A percentile compares a stretch with the other conserved stretches of the same genome.
These are phyloP conservation scores for Brachionus sp. DNA, from an alignment of 1,140 invertebrate species.

Conservation along the genomic window DNA sequence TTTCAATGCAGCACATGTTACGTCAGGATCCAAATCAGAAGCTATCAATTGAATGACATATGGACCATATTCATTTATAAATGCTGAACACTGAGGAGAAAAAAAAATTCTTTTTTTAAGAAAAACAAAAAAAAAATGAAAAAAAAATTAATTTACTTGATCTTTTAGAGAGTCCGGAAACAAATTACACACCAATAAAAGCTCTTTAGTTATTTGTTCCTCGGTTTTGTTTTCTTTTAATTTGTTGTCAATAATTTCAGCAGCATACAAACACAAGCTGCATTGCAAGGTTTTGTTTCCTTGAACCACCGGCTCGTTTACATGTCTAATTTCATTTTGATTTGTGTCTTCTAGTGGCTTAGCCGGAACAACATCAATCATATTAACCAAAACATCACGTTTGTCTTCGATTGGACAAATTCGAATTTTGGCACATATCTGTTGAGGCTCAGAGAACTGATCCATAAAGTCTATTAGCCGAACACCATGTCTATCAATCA, in stretches of 20 bases:
- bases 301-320: background rate
- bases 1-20: slow-evolving; percentile 17
- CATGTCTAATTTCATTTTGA: background rate
- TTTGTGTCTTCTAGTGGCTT: background rate
- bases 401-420: background rate
- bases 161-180: slow-evolving; percentile 14
- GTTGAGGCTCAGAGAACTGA: background rate
- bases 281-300: slow-evolving; percentile 33
- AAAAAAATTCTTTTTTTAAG: background rate
- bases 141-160: background rate
- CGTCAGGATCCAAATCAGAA: slow-evolving; percentile 1
- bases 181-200: slow-evolving; percentile 37
- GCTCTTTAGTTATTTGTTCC: slow-evolving; percentile 9
- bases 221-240: slow-evolving; percentile 42
- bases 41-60: slow-evolving; percentile 27
- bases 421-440: background rate
- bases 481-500: slow-evolving; percentile 17
- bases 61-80: slow-evolving; percentile 38
- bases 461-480: background rate
- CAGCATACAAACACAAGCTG: slow-evolving; percentile 35
- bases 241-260: background rate
- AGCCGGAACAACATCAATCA: slow-evolving; percentile 37
- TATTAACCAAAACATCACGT: background rate
- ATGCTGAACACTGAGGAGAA: background rate
- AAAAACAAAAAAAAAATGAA: background rate